Conservation (phyloP, 2,888 invertebrate species). For the Drosophila paranaensis region DNA sequence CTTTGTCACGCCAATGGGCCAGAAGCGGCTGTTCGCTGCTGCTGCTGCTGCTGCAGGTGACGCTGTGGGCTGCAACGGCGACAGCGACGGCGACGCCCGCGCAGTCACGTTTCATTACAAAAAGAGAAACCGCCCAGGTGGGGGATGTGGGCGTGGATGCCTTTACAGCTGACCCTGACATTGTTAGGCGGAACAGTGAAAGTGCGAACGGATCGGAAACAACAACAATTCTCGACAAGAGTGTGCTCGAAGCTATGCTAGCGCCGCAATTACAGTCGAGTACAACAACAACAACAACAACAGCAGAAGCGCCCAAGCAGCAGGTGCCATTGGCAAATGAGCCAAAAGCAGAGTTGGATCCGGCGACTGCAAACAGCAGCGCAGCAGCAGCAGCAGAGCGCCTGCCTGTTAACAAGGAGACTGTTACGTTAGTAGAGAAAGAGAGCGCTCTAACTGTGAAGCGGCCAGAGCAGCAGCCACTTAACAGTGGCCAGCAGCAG, state of each 20-base stretch:
- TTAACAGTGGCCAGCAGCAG: not conserved
- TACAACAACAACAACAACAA: slow-evolving; percentile 1
- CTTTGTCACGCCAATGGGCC: slow-evolving; percentile 30
- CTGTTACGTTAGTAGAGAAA: not conserved
- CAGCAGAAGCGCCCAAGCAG: slow-evolving; percentile 15
- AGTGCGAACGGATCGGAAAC: slow-evolving; percentile 40
- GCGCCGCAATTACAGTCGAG: not conserved
- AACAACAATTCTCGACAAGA: not conserved
- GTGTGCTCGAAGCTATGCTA: slow-evolving; percentile 7
- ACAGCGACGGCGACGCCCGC: slow-evolving; percentile 49
- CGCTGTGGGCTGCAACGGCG: slow-evolving; percentile 28
- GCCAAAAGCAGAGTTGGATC: slow-evolving; percentile 4
- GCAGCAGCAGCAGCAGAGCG: not conserved
- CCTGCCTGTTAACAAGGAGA: not conserved
- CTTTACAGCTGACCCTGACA: slow-evolving; percentile 69
- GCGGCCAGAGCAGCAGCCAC: not conserved
- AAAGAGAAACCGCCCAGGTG: slow-evolving; percentile 66
- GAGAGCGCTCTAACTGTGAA: not conserved
- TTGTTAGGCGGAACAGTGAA: slow-evolving; percentile 54
- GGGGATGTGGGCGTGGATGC: slow-evolving; percentile 40
- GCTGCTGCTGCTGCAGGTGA: slow-evolving; percentile 4
- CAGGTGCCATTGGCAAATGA: slow-evolving; percentile 6
- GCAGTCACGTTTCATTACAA: slow-evolving; percentile 69
- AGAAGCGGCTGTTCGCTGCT: slow-evolving; percentile 45
- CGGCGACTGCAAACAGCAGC: not conserved